phyloP scores from a whole-genome alignment of 1,140 invertebrate genomes.

The Drosophila setifemur region DNA sequence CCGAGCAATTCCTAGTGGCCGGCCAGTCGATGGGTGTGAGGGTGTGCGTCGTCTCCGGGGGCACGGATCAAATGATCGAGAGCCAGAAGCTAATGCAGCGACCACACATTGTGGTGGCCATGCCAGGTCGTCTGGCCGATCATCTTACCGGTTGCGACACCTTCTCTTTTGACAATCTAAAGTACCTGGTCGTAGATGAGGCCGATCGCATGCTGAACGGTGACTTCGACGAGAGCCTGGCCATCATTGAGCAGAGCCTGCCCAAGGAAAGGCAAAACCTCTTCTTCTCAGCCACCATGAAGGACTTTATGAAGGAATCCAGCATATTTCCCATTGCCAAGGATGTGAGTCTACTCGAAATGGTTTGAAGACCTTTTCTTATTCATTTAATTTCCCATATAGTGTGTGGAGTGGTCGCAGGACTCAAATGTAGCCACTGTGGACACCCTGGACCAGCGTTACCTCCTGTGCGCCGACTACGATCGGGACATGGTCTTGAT shows the following conservation, averaged over 20 bases:
- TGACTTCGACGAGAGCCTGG: conserved; percentile 90
- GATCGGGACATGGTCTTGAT: conserved; percentile 97
- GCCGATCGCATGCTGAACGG: conserved; percentile 93
- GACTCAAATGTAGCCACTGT: conserved; percentile 90
- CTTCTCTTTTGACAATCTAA: conserved; percentile 90
- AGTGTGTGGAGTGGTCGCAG: conserved; percentile 85
- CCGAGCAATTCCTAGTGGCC: conserved; percentile 95
- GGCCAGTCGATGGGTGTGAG: conserved; percentile 93
- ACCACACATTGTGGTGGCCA: conserved; percentile 97
- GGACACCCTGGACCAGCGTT: conserved; percentile 93
- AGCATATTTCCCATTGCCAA: conserved; percentile 78
- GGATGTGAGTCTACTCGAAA: conserved; percentile 47
- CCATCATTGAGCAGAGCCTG: conserved; percentile 91
- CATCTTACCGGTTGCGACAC: conserved; percentile 93
- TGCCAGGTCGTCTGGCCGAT: conserved; percentile 94
- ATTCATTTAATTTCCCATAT: no score
- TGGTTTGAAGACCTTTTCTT: background rate
- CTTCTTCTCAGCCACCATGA: conserved; percentile 98
- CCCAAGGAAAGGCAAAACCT: conserved; percentile 92
- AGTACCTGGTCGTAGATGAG: conserved; percentile 96
- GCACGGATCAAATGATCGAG: conserved; percentile 96
- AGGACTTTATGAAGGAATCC: conserved; percentile 86
- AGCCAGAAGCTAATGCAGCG: conserved; percentile 92
- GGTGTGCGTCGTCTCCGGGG: conserved; percentile 93
- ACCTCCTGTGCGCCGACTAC: conserved; percentile 93